Evolutionary conservation across 1,140 invertebrate genomes (phyloP), one percentile per base, ranked within the genome.

Genomic region (Xylocopa sonorina): DNA sequence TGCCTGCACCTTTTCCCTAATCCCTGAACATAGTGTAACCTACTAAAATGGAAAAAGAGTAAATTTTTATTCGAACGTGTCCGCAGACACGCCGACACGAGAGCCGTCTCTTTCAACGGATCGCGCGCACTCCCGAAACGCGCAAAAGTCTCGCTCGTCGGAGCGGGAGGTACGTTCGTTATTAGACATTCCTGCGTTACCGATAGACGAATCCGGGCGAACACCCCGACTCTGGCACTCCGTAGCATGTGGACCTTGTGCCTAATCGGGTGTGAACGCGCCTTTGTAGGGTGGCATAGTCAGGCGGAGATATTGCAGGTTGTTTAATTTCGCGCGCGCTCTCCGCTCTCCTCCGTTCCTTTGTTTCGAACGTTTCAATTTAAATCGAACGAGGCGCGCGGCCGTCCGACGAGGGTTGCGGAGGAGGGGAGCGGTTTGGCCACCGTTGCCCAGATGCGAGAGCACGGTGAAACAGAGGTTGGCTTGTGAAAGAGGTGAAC

Each of bases 241-340:
- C 24, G 71, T 72, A 69, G 55, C 64, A 72, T 75, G 81, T 83
- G 81, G 78, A 86, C 84, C 64, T 74, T 79, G 79, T 88, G 88
- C 86, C 85, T 90, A 91, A 91, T 91, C 90, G 90, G 88, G 88
- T 90, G 90, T 92, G 89, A 92, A 92, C 87, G 82, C 87, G 86
- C 90, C 91, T 92, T 92, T 92, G 90, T 91, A 78, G 81, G 76
- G 81, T 83, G 83, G 75, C 66, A 67, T 76, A 60, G 57, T 38
- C 71, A 51, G 58, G 74, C 63, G 85, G 82, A 89, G 89, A 89
- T 90, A 90, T 89, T 89, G 88, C 88, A 73, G 84, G 84, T 87
- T 89, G 90, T 92, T 89, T 90, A 89, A 88, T 89, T 88, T 90
- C 89, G 88, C 84, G 81, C 84, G 81, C 76, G 63, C 67, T 74